phyloP scores from a whole-genome alignment of 92 coral and sea anemone species.

The Epizoanthus rinbou region DNA sequence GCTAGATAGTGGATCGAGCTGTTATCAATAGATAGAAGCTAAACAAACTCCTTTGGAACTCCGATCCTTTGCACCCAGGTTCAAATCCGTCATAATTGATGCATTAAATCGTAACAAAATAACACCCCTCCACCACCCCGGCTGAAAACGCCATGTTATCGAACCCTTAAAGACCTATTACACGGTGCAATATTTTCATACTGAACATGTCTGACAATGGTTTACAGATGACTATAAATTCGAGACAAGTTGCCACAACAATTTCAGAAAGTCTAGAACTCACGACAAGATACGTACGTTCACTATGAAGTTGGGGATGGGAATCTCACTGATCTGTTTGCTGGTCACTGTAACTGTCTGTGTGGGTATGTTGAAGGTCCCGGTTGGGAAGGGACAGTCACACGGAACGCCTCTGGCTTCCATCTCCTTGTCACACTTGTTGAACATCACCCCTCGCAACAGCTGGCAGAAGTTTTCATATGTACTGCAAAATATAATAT shows the following conservation, averaged over 20 bases:
- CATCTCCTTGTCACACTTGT: conserved; percentile 55
- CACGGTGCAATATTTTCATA: no score
- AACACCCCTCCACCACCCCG: no score
- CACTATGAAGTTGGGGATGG: conserved; percentile 34
- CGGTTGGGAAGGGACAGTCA: conserved; percentile 62
- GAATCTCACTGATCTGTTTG: conserved; percentile 37
- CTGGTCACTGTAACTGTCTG: conserved; percentile 51
- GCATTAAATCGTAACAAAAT: no score
- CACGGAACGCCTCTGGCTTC: conserved; percentile 49
- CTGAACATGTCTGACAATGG: no score
- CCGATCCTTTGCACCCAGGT: no score
- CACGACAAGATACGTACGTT: conserved; percentile 11
- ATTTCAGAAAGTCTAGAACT: neutral
- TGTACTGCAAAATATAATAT: conserved; percentile 11
- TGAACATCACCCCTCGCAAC: conserved; percentile 45
- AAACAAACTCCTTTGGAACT: no score
- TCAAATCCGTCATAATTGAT: no score
- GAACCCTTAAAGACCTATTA: neutral
- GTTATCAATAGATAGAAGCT: no score
- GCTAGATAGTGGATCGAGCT: no score
- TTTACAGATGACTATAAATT: no score
- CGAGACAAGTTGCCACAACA: no score
- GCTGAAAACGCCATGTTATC: no score
- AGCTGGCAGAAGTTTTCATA: conserved; percentile 44
- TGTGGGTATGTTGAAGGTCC: conserved; percentile 42